phyloP scores from a whole-genome alignment of 2,113 vertebrate species.

The Miniopterus natalensis region DNA sequence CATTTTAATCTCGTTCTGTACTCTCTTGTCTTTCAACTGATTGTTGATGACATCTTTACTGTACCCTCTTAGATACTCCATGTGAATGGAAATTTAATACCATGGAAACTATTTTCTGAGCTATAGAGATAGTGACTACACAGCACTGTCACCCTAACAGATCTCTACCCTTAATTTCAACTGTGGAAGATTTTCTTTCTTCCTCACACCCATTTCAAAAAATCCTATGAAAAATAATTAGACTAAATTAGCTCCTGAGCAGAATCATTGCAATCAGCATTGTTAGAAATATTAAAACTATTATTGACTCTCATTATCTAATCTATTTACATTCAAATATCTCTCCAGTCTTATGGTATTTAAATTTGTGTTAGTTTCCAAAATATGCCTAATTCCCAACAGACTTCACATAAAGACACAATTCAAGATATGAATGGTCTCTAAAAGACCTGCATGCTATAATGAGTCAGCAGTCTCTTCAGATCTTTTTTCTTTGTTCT shows the following conservation, averaged over 20 bases:
- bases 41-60: slow-evolving; percentile 13
- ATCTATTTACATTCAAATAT: slow-evolving; percentile 61
- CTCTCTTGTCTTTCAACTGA: slow-evolving; percentile 24
- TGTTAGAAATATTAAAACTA: slow-evolving; percentile 65
- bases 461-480: slow-evolving; percentile 45
- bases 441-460: slow-evolving; percentile 7
- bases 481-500: slow-evolving; percentile 56
- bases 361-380: slow-evolving; percentile 61
- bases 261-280: not conserved
- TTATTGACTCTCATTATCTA: slow-evolving; percentile 47
- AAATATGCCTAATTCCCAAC: slow-evolving; percentile 55
- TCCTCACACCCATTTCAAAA: not conserved
- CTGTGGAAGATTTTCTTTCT: slow-evolving; percentile 39
- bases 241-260: slow-evolving; percentile 29
- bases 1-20: not conserved
- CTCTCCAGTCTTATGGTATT: slow-evolving; percentile 47
- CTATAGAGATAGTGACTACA: slow-evolving; percentile 33
- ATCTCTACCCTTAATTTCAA: slow-evolving; percentile 16
- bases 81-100: slow-evolving; percentile 22
- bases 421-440: slow-evolving; percentile 40
- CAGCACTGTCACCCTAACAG: not conserved
- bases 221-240: slow-evolving; percentile 45
- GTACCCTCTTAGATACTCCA: not conserved
- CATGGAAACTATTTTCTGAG: slow-evolving; percentile 50
- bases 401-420: slow-evolving; percentile 8